A percentile compares a stretch with the other conserved stretches of the same genome.
Evolutionary conservation across 1,140 invertebrate species (phyloP).

Genomic region (Zaprionus kolodkinae): DNA sequence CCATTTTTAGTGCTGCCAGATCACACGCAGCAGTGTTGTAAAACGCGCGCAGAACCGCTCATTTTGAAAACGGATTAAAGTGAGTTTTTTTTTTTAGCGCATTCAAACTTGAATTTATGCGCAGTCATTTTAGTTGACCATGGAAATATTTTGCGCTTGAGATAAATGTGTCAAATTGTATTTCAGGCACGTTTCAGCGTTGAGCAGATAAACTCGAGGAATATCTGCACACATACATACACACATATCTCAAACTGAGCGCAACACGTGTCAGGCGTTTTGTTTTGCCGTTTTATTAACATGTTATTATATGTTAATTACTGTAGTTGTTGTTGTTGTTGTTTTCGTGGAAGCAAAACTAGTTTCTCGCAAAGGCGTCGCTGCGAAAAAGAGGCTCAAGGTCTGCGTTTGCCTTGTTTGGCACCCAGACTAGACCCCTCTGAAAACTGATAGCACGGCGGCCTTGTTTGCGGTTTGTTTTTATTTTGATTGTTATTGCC

Average conservation of each 20-base stretch:
- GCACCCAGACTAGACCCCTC: constrained; percentile 13
- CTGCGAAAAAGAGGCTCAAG: constrained; percentile 57
- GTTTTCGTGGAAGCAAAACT: constrained; percentile 56
- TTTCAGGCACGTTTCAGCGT: constrained; percentile 39
- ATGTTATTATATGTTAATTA: constrained; percentile 5
- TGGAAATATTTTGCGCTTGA: constrained; percentile 31
- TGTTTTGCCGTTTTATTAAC: constrained; percentile 2
- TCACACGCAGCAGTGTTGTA: neutral
- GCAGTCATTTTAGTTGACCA: constrained; percentile 21
- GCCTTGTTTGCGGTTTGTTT: constrained; percentile 55
- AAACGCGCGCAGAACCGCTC: neutral
- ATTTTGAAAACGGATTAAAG: constrained; percentile 1
- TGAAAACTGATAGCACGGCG: constrained; percentile 56
- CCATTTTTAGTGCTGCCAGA: neutral
- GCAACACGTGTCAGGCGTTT: constrained; percentile 58
- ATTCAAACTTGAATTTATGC: constrained; percentile 22
- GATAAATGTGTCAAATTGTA: constrained; percentile 31
- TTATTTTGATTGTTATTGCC: constrained; percentile 31
- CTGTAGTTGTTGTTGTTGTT: constrained; percentile 4
- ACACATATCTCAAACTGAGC: constrained; percentile 29
- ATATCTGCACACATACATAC: neutral
- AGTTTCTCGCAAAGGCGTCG: constrained; percentile 64
- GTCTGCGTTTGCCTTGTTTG: constrained; percentile 33
- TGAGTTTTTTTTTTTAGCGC: neutral
- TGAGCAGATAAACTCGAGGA: constrained; percentile 26